A percentile compares a stretch with the other conserved stretches of the same genome.
These are phyloP conservation scores for Sternarchorhynchus goeldii DNA, from an alignment of 2,797 vertebrate genomes.

Conservation along the genomic window DNA sequence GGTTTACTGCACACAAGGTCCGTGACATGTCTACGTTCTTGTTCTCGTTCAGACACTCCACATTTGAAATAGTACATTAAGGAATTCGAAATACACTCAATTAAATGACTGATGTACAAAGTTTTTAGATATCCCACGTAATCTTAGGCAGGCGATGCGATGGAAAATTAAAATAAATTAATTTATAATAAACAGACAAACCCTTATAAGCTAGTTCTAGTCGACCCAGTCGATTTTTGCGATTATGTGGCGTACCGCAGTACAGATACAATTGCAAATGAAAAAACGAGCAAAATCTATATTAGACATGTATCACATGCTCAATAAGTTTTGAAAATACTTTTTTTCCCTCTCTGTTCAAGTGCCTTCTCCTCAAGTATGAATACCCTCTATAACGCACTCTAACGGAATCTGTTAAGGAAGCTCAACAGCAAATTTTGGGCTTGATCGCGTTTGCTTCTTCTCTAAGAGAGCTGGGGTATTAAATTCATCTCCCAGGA, in stretches of 20 bases:
- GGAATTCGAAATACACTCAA: too few species aligned
- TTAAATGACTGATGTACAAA: too few species aligned
- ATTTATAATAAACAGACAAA: too few species aligned
- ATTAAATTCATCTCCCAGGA: conserved; percentile 58
- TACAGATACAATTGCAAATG: not conserved
- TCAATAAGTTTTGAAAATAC: conserved; percentile 7
- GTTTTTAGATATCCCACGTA: too few species aligned
- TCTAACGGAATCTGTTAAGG: conserved; percentile 13
- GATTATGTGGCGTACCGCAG: not conserved
- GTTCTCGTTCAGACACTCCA: too few species aligned
- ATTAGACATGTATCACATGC: not conserved
- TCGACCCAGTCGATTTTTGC: not conserved
- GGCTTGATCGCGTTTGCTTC: conserved; percentile 26
- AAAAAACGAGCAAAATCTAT: not conserved
- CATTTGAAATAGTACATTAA: too few species aligned
- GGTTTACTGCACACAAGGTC: too few species aligned
- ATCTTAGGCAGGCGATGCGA: too few species aligned
- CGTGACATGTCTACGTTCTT: too few species aligned
- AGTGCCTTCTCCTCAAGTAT: not conserved
- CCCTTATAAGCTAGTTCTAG: too few species aligned
- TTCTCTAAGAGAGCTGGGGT: conserved; percentile 29
- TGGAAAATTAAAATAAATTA: too few species aligned
- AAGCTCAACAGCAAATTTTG: conserved; percentile 13
- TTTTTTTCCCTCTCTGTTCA: not conserved
- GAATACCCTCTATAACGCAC: not conserved